Evolutionary conservation across 2,113 vertebrate genomes (phyloP), one percentile per base, ranked within the genome.

Genomic region (Aphyosemion australe): DNA sequence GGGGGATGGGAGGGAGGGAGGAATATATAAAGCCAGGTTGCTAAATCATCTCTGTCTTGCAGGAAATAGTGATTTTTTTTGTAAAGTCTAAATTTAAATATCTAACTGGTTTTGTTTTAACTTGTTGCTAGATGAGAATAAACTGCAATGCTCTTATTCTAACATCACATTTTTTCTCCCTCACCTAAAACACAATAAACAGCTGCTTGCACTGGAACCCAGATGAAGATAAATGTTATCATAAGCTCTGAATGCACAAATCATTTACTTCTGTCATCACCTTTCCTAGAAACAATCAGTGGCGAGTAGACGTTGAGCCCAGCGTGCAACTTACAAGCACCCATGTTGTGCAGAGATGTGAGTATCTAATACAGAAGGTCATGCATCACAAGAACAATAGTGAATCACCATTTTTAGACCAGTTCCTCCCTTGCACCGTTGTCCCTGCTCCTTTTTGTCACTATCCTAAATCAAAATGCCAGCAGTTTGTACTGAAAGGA

Each of bases 401-500:
- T 84, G 78, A 84, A 86, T 79, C 16, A 56, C 47, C 62, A 82
- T 76, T 84, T 84, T 82, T 59, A 84, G 65, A 82, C 62, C 76
- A 46, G 37, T 65, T 70, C 42, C 56, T 72, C 59, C 72, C 80
- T 82, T 76, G 83, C 58, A 64, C 78, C 41, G 72, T 65, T 61
- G 49, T 83, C 77, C 60, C 72, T 45, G 13, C 67, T 78, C 39
- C 53, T 16, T 48, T 57, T 48, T 41, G 34, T 70, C 63, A 68
- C 61, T 58, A 50, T 51, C 78, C 63, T 59, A 72, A 78, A 86
- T 83, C 72, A 78, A 85, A 79, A 78, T 65, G 13, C 76, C 61
- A 78, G 71, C 66, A 63, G 66, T 69, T 81, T 75, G 87, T 87
- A 86, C 88, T 76, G 67, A 73, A 49, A 55, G 74, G 85, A 78